Conservation (phyloP, 2,888 invertebrate species). For the Macrosoma leucophasiata region DNA sequence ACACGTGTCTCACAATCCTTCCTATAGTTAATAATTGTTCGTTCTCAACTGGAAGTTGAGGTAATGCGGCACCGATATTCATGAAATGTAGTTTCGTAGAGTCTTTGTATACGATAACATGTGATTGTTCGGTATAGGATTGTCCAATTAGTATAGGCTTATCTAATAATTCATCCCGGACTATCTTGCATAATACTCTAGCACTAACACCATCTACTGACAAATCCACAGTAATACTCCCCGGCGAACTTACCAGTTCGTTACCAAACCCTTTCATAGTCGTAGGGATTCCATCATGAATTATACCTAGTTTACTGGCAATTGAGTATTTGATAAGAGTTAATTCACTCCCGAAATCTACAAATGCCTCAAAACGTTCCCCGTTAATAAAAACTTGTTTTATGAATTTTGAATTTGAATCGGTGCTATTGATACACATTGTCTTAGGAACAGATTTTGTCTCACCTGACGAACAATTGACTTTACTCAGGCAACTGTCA, state of each 20-base stretch:
- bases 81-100: conserved; percentile 10
- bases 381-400: too few relatives aligned
- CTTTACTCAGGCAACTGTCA: too few relatives aligned
- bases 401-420: too few relatives aligned
- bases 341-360: too few relatives aligned
- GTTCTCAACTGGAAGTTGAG: conserved; percentile 1
- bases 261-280: conserved; percentile 25
- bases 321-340: too few relatives aligned
- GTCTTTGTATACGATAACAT: conserved; percentile 21
- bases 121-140: conserved; percentile 22
- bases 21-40: background rate
- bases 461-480: too few relatives aligned
- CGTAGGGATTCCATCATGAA: too few relatives aligned
- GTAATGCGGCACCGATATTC: conserved; percentile 11
- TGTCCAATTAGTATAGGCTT: conserved; percentile 21
- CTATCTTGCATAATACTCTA: conserved; percentile 17
- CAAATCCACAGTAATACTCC: conserved; percentile 7
- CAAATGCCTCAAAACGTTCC: too few relatives aligned
- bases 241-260: conserved; percentile 15
- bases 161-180: conserved; percentile 19
- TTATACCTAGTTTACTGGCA: too few relatives aligned
- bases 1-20: too few relatives aligned
- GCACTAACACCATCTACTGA: conserved; percentile 17
- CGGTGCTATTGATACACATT: too few relatives aligned
- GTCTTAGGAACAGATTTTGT: too few relatives aligned